Evolutionary conservation across 1,140 invertebrate genomes (phyloP), one percentile per base, ranked within the genome.

Genomic region (Xylocopa sonorina): DNA sequence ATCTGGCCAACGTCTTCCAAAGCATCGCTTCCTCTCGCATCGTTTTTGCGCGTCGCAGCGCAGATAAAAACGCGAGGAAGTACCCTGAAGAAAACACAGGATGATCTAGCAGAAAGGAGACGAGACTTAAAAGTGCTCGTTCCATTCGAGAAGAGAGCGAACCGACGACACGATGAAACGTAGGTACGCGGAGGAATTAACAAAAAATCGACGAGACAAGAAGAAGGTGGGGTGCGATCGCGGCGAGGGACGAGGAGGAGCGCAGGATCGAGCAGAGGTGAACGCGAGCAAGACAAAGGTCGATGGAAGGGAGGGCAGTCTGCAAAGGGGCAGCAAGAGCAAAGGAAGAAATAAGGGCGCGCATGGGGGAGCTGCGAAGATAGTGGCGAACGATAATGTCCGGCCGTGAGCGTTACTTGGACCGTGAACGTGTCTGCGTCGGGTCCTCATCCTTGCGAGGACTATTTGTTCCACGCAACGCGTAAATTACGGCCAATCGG

Each of bases 401-500:
- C 21, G 58, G 75, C 71, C 75, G 58, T 82, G 80, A 86, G 83
- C 84, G 84, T 85, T 86, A 86, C 66, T 75, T 48, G 14, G 67
- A n/a, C 64, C 71, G 68, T 71, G 82, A 67, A 82, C 81, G 84
- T 69, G 74, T 82, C 79, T 75, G 78, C 71, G 57, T 46, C 53
- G 78, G 72, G 78, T 83, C 84, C 79, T 84, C 84, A 76, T 85
- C 58, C 72, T 62, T 72, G 60, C 51, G 48, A 80, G 76, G 83
- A 86, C 83, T 86, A 85, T 86, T 86, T 83, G 80, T 80, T 86
- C 84, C 84, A 86, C 80, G 84, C 84, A 85, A 86, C 67, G 84
- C 84, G 84, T 85, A 86, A 86, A 86, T 86, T 86, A 80, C 80
- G 63, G 80, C 38, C 81, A 57, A 85, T 86, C 84, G 84, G 57